phyloP scores from a whole-genome alignment of 2,888 invertebrate genomes.

The Drosophila subsilvestris region DNA sequence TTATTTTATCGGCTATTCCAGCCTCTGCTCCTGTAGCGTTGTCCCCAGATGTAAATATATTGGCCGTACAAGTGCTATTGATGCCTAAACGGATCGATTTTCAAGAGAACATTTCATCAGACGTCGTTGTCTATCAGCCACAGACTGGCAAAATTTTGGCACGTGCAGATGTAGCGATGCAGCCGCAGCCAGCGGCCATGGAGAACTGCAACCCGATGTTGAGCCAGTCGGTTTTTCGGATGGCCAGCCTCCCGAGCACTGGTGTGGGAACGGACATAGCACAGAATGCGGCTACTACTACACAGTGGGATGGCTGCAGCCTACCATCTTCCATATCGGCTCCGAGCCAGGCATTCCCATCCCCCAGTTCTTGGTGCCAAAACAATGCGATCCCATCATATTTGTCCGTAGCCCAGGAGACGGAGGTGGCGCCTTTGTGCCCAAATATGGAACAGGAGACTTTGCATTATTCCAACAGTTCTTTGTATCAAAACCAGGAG shows the following conservation, averaged over 20 bases:
- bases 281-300: neutral
- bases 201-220: neutral
- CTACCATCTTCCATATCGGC: conserved; percentile 25
- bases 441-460: neutral
- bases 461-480: too few species aligned
- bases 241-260: conserved; percentile 47
- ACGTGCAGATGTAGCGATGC: neutral
- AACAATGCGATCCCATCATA: too few species aligned
- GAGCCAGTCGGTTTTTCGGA: conserved; percentile 62
- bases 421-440: too few species aligned
- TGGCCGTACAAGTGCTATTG: neutral
- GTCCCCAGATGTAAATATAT: neutral
- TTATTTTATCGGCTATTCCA: neutral
- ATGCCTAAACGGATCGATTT: neutral
- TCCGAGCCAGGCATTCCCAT: neutral
- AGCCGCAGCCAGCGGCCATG: neutral
- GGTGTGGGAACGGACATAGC: conserved; percentile 44
- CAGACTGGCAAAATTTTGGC: neutral
- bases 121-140: too few species aligned
- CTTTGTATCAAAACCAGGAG: neutral
- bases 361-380: conserved; percentile 5
- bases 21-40: neutral
- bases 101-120: neutral
- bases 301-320: neutral
- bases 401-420: too few species aligned